Evolutionary conservation across 2,113 vertebrate species (phyloP), one percentile per base, ranked within the genome.

Genomic region (Oncorhynchus keta): DNA sequence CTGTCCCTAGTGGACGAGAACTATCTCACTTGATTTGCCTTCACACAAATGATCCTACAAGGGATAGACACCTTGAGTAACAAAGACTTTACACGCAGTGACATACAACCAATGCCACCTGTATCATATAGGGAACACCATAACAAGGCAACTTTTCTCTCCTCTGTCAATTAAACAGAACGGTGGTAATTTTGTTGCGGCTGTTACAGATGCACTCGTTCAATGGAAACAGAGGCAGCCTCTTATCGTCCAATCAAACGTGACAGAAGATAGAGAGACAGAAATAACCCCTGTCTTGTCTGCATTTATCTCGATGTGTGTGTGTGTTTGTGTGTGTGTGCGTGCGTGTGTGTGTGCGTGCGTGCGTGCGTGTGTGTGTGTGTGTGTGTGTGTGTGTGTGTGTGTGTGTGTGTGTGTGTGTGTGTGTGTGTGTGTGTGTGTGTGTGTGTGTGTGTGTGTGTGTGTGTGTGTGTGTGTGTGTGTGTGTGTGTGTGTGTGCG

Each of bases 211-310:
- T 24, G 61, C 61, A 24, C 22, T 64, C 11, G 14, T 32, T 30
- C 26, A 68, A 70, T 24, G n/a, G 4, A 28, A 86, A 84, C 75
- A 0, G 78, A 35, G 87, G 83, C 90, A 87, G 81, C 80, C 86
- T 30, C 78, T 87, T 92, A 92, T 92, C 88, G 80, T 87, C 87
- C 73, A 80, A 90, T 89, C 91, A 88, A 84, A 89, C 39, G 59
- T 83, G 89, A 90, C 88, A 86, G 84, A 80, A 83, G 84, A 84
- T 70, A 70, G 84, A 87, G 85, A 79, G 81, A 86, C 83, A 84
- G 82, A 89, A 90, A 89, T 90, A 89, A 89, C 81, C 83, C 48
- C 74, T 72, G 83, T 77, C 84, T 85, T 78, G 86, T 77, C 76
- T 76, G 77, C 75, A 49, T 87, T 89, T 90, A 87, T 90, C 89